A percentile compares a stretch with the other conserved stretches of the same genome.
Conservation (phyloP, 1,140 invertebrate species). For the Diprion similis region DNA sequence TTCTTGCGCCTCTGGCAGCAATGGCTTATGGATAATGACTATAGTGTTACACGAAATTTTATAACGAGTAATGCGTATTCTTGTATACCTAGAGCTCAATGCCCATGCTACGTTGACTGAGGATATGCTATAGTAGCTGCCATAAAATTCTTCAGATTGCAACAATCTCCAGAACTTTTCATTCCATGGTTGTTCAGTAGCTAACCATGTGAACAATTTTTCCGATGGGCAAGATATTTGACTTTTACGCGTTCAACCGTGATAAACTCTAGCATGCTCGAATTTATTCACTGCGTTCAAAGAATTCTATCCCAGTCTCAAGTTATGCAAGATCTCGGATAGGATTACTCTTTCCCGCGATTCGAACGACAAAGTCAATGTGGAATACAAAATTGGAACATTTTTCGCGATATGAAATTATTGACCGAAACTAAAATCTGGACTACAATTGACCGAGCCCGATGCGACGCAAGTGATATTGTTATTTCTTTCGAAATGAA, state of each 20-base stretch:
- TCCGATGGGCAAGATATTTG: conserved; percentile 20
- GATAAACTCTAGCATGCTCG: conserved; percentile 20
- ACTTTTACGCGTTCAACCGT: conserved; percentile 21
- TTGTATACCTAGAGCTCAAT: conserved; percentile 27
- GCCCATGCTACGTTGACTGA: no score
- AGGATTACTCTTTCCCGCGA: conserved; percentile 7
- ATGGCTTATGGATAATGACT: conserved; percentile 17
- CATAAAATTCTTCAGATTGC: conserved; percentile 18
- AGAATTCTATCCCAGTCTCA: conserved; percentile 17
- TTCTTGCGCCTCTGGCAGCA: conserved; percentile 24
- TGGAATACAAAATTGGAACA: neutral
- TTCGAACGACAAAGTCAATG: neutral
- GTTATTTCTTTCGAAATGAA: neutral
- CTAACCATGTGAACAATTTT: conserved; percentile 25
- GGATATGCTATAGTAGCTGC: conserved; percentile 12
- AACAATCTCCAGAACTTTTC: conserved; percentile 14
- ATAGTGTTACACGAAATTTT: conserved; percentile 24
- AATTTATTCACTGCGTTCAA: conserved; percentile 20
- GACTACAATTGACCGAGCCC: neutral
- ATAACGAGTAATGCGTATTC: conserved; percentile 23
- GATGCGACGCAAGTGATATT: neutral
- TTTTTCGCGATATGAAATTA: neutral
- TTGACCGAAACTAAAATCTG: neutral
- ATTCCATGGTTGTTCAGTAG: conserved; percentile 22
- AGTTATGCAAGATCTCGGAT: neutral